A percentile compares a stretch with the other conserved stretches of the same genome.
phyloP scores from a whole-genome alignment of 2,888 invertebrate genomes.

The Hydropsyche betteni region DNA sequence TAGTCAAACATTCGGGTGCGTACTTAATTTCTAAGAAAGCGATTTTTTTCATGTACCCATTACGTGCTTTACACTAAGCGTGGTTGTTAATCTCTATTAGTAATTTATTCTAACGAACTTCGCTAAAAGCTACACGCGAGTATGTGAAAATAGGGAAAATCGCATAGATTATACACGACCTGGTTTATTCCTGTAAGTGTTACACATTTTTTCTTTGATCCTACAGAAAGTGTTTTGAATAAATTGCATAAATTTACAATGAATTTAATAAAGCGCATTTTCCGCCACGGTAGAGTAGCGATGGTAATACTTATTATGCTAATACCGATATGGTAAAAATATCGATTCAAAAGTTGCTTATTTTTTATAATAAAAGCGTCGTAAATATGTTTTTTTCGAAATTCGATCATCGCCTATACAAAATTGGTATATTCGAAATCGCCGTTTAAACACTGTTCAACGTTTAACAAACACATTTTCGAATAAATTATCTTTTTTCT shows the following conservation, averaged over 20 bases:
- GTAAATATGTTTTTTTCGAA: constrained; percentile 8
- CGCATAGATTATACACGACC: constrained; percentile 12
- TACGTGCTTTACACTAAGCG: not conserved
- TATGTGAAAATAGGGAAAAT: not conserved
- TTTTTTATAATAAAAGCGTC: not conserved
- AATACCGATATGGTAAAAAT: not conserved
- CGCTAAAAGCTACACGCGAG: not conserved
- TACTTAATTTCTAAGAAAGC: constrained; percentile 2
- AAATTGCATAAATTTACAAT: constrained; percentile 24
- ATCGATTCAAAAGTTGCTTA: not conserved
- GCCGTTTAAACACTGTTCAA: not conserved
- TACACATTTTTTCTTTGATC: not conserved
- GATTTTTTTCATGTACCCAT: not conserved
- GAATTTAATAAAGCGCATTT: constrained; percentile 6
- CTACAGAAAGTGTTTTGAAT: not conserved
- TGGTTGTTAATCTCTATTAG: not conserved
- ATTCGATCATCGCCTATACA: not conserved
- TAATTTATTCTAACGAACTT: not conserved
- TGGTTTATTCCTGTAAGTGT: not conserved
- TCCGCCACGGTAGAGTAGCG: not conserved
- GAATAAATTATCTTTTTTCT: constrained; percentile 10
- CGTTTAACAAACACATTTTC: not conserved
- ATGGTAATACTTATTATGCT: no score
- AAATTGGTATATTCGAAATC: constrained; percentile 7
- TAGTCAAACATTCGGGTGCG: not conserved